These are phyloP conservation scores for Drosophila lini DNA, from an alignment of 1,140 invertebrate genomes.

Conservation along the genomic window DNA sequence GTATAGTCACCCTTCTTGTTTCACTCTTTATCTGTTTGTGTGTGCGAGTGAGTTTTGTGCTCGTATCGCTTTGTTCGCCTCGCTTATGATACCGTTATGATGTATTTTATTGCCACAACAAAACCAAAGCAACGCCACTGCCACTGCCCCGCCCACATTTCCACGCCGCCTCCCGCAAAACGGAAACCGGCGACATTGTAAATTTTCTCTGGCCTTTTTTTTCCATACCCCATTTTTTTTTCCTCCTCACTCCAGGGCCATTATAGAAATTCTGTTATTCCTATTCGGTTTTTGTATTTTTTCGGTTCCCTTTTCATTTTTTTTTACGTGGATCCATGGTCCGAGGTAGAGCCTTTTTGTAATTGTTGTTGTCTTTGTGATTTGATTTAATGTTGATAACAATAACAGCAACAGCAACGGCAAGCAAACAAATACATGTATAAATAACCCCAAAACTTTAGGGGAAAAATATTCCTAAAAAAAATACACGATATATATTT, in stretches of 20 bases:
- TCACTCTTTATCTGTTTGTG: constrained; percentile 41
- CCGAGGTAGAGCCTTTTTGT: constrained; percentile 67
- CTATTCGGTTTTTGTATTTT: constrained; percentile 51
- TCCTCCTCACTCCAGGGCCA: constrained; percentile 30
- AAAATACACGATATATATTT: constrained; percentile 19
- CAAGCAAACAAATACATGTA: constrained; percentile 45
- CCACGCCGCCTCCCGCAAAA: constrained; percentile 17
- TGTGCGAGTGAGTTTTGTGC: constrained; percentile 35
- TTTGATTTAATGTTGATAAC: constrained; percentile 83
- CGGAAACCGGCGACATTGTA: constrained; percentile 82
- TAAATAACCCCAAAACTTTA: constrained; percentile 72
- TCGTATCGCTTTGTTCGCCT: constrained; percentile 75
- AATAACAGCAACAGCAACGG: constrained; percentile 74
- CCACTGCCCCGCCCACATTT: constrained; percentile 6
- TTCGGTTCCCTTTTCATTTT: background rate
- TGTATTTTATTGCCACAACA: constrained; percentile 83
- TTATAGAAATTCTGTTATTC: constrained; percentile 66
- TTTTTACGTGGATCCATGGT: constrained; percentile 28
- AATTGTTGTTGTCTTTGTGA: constrained; percentile 80
- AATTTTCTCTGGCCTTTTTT: constrained; percentile 71
- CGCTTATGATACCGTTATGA: constrained; percentile 83
- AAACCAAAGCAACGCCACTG: constrained; percentile 69
- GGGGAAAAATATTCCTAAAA: constrained; percentile 30
- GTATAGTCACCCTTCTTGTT: background rate
- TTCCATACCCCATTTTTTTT: constrained; percentile 17